These are phyloP conservation scores for Pentalonia nigronervosa DNA, from an alignment of 1,140 invertebrate genomes.

Conservation along the genomic window DNA sequence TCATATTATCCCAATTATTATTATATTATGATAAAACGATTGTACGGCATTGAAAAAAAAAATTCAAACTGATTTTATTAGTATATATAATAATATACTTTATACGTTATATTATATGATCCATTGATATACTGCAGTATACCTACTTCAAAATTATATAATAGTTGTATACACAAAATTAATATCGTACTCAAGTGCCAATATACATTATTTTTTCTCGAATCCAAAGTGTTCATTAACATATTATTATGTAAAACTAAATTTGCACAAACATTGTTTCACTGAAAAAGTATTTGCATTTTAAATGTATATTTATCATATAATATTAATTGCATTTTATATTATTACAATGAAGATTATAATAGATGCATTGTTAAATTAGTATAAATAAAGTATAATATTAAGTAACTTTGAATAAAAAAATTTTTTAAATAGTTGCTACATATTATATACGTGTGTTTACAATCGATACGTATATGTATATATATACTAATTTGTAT, in stretches of 20 bases:
- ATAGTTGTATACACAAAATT: background rate
- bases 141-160: background rate
- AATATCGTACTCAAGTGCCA: background rate
- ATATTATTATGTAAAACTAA: slow-evolving; percentile 16
- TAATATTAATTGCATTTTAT: slow-evolving; percentile 10
- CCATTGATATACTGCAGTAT: background rate
- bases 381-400: background rate
- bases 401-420: background rate
- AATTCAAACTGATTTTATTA: background rate
- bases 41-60: background rate
- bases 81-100: background rate
- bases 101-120: background rate
- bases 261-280: background rate
- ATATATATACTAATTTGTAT: background rate
- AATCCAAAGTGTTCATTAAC: background rate
- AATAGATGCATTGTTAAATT: background rate
- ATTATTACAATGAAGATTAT: background rate
- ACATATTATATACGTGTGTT: background rate
- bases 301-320: background rate
- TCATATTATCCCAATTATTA: background rate
- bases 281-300: background rate
- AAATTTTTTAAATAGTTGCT: background rate
- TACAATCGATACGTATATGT: background rate
- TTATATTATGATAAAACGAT: background rate
- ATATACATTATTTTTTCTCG: background rate